Conservation (phyloP, 2,888 invertebrate species). For the Andrena dorsata region DNA sequence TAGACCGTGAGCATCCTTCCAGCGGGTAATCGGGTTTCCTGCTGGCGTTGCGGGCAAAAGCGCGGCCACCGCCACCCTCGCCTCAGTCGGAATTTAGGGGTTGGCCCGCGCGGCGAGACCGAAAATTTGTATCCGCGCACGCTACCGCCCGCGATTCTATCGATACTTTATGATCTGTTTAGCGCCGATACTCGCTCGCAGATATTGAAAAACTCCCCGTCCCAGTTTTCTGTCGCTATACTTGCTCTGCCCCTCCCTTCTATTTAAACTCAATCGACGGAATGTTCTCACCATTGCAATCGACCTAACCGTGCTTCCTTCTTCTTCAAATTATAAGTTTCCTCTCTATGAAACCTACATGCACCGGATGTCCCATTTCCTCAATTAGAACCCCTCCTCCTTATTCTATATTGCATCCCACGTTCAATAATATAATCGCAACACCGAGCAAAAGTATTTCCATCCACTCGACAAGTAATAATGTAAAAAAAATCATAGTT, state of each 20-base stretch:
- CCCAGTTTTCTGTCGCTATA: neutral
- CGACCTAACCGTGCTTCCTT: too few species aligned
- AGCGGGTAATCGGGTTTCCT: constrained; percentile 76
- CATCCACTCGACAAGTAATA: too few species aligned
- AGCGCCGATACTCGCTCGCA: constrained; percentile 38
- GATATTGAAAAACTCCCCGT: constrained; percentile 47
- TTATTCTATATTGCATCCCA: too few species aligned
- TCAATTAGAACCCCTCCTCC: too few species aligned
- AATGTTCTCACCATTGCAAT: too few species aligned
- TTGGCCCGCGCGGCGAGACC: constrained; percentile 42
- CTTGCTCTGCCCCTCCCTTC: neutral
- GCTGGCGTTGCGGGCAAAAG: constrained; percentile 62
- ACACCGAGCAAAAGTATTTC: too few species aligned
- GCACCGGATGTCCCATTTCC: too few species aligned
- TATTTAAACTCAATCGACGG: too few species aligned
- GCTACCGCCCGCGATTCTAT: constrained; percentile 45
- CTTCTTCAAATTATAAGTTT: too few species aligned
- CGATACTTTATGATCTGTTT: constrained; percentile 62
- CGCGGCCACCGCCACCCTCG: constrained; percentile 48
- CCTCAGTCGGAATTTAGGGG: constrained; percentile 54
- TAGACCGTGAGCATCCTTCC: constrained; percentile 70
- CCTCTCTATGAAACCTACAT: too few species aligned
- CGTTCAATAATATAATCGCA: too few species aligned
- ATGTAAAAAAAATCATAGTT: too few species aligned
- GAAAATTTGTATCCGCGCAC: constrained; percentile 66